Evolutionary conservation across 2,888 invertebrate species (phyloP).

Genomic region (Leptodirus hochenwartii): DNA sequence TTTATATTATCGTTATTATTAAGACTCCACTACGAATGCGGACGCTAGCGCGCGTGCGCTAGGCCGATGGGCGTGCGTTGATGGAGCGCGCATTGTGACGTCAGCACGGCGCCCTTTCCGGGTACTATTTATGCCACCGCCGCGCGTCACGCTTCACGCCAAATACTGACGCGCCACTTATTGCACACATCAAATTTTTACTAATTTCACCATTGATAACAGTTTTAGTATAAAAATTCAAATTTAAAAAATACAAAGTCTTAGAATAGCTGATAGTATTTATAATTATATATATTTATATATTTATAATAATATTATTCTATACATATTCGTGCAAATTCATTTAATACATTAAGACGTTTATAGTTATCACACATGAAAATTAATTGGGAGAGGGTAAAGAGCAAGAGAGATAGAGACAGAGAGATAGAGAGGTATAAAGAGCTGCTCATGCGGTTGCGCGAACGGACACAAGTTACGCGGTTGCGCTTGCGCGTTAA

Average conservation of each 20-base stretch:
- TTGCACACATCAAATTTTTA: conserved; percentile 29
- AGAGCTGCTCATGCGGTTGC: conserved; percentile 6
- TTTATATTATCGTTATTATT: no score
- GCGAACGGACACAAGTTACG: no score
- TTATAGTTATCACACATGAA: conserved; percentile 29
- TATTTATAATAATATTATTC: conserved; percentile 10
- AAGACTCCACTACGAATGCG: no score
- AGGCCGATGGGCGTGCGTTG: no score
- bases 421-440: conserved; percentile 8
- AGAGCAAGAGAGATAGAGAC: conserved; percentile 21
- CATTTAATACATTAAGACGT: conserved; percentile 24
- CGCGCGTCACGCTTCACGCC: no score
- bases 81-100: no score
- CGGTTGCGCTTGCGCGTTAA: no score
- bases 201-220: conserved; percentile 30
- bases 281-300: conserved; percentile 12
- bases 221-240: conserved; percentile 33
- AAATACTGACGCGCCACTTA: conserved; percentile 19
- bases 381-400: conserved; percentile 21
- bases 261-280: conserved; percentile 31
- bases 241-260: conserved; percentile 32
- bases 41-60: no score
- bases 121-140: no score
- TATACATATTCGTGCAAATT: conserved; percentile 6
- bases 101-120: no score